Evolutionary conservation across 2,888 invertebrate genomes (phyloP).

Genomic region (Sphaeridia pumilis): DNA sequence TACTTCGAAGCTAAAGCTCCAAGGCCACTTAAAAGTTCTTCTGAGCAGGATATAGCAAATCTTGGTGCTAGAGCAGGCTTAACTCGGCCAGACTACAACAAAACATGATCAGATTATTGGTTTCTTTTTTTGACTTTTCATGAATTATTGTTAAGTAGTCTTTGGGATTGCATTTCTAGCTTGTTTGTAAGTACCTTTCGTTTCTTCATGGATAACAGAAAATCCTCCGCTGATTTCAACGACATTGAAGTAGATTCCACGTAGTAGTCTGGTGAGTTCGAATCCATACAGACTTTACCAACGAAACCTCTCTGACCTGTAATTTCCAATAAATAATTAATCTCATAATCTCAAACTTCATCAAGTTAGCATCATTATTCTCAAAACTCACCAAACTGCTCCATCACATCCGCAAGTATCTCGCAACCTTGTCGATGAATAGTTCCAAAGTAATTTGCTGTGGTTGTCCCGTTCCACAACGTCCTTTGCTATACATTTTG

Average conservation of each 20-base stretch:
- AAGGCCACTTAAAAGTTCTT: slow-evolving; percentile 54
- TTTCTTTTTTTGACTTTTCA: no score
- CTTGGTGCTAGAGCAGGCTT: slow-evolving; percentile 68
- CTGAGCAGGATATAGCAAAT: slow-evolving; percentile 69
- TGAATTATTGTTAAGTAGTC: not conserved
- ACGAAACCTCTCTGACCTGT: slow-evolving; percentile 68
- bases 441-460: slow-evolving; percentile 78
- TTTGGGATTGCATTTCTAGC: not conserved
- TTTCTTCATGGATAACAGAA: slow-evolving; percentile 49
- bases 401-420: slow-evolving; percentile 56
- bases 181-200: slow-evolving; percentile 37
- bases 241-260: slow-evolving; percentile 48
- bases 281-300: slow-evolving; percentile 76
- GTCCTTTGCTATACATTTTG: slow-evolving; percentile 53
- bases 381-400: slow-evolving; percentile 42
- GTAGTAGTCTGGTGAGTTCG: slow-evolving; percentile 40
- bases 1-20: slow-evolving; percentile 54
- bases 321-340: not conserved
- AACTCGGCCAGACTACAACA: slow-evolving; percentile 54
- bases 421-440: slow-evolving; percentile 58
- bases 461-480: slow-evolving; percentile 68
- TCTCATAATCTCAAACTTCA: not conserved
- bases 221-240: slow-evolving; percentile 50
- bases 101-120: not conserved
- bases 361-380: not conserved